Evolutionary conservation across 2,113 vertebrate species (phyloP).

Genomic region (Ciconia maguari): DNA sequence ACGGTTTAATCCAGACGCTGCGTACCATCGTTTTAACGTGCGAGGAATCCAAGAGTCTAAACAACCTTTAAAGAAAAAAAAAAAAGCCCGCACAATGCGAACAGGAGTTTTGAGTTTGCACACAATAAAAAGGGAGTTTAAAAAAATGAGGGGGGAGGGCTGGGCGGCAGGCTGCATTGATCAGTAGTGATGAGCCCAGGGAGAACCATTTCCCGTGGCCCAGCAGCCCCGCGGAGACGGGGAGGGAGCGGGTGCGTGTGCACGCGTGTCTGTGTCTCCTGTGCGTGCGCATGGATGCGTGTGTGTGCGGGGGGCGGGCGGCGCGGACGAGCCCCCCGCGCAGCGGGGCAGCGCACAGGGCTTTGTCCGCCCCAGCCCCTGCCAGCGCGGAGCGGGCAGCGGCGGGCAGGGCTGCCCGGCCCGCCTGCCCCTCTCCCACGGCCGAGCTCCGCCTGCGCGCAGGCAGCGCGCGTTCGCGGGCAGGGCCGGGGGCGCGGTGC

Average conservation of each 20-base stretch:
- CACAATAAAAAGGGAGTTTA: background rate
- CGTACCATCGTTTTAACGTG: background rate
- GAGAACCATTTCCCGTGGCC: background rate
- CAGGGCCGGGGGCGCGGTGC: background rate
- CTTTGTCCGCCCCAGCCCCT: background rate
- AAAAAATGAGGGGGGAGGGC: background rate
- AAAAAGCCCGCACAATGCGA: accelerated
- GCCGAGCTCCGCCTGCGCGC: background rate
- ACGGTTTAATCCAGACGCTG: background rate
- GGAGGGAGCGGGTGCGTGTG: background rate
- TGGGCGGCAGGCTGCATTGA: background rate
- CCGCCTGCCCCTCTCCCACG: background rate
- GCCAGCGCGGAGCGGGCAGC: background rate
- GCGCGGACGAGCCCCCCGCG: background rate
- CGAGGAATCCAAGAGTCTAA: background rate
- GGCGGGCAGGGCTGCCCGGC: background rate
- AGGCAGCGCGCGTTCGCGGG: background rate
- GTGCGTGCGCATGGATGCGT: background rate
- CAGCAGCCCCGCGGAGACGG: background rate
- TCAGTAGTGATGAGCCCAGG: background rate
- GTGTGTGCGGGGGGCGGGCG: background rate
- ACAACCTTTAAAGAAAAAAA: background rate
- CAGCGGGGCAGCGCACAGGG: background rate
- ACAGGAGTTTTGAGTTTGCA: background rate
- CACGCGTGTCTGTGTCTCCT: background rate